Evolutionary conservation across 2,888 invertebrate genomes (phyloP).

Genomic region (Orchesellides sinensis): DNA sequence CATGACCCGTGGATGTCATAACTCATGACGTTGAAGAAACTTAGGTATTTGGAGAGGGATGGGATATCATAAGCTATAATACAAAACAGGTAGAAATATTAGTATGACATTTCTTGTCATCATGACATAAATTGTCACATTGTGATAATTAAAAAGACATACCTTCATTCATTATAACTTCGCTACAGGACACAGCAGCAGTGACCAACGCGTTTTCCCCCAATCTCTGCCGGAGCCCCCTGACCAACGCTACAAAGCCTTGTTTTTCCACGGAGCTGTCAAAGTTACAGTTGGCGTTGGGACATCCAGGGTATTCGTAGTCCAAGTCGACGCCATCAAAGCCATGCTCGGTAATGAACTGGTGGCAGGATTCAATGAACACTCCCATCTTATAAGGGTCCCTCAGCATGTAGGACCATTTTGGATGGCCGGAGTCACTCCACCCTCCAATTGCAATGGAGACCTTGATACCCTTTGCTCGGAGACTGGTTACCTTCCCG

Average conservation of each 20-base stretch:
- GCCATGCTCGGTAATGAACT: constrained; percentile 77
- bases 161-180: constrained; percentile 87
- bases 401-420: constrained; percentile 89
- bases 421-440: constrained; percentile 94
- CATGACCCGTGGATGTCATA: constrained; percentile 76
- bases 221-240: constrained; percentile 85
- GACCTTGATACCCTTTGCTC: constrained; percentile 86
- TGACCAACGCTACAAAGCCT: constrained; percentile 86
- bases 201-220: constrained; percentile 85
- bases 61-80: constrained; percentile 75
- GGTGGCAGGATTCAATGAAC: constrained; percentile 83
- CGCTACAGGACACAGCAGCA: constrained; percentile 90
- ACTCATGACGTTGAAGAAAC: constrained; percentile 77
- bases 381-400: constrained; percentile 83
- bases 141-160: no score
- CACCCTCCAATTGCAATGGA: constrained; percentile 94
- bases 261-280: constrained; percentile 88
- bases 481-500: constrained; percentile 87
- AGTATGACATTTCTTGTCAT: no score
- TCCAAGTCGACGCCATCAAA: constrained; percentile 80
- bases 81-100: no score
- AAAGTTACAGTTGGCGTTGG: constrained; percentile 85
- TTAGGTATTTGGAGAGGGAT: constrained; percentile 75
- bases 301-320: constrained; percentile 81
- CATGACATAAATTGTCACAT: no score